Conservation (phyloP, 2,797 vertebrate genomes). For the Cyclopterus lumpus region DNA sequence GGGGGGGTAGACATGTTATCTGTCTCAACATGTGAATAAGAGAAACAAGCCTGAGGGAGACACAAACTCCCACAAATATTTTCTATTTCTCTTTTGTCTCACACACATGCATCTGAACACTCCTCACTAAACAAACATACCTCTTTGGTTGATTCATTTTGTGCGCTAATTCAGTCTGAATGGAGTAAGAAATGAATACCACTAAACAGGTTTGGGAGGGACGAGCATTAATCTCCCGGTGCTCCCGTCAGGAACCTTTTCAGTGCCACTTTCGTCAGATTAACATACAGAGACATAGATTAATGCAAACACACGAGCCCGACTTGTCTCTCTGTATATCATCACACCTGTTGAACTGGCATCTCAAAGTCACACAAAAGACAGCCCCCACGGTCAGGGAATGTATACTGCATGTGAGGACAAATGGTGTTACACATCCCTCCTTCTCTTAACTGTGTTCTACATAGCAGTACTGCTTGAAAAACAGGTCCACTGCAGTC, state of each 20-base stretch:
- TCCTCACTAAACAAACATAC: slow-evolving; percentile 69
- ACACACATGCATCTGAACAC: slow-evolving; percentile 45
- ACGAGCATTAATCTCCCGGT: slow-evolving; percentile 38
- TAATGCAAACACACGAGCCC: slow-evolving; percentile 26
- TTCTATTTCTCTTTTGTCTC: background rate
- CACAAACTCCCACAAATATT: background rate
- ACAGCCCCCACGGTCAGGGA: slow-evolving; percentile 42
- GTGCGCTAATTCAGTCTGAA: slow-evolving; percentile 44
- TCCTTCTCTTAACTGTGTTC: slow-evolving; percentile 10
- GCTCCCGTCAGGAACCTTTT: slow-evolving; percentile 51
- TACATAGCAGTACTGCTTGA: slow-evolving; percentile 39
- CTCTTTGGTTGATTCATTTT: slow-evolving; percentile 32
- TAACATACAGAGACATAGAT: slow-evolving; percentile 20
- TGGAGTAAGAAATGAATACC: slow-evolving; percentile 46
- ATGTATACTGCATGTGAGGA: slow-evolving; percentile 14
- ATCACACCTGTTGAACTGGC: slow-evolving; percentile 45
- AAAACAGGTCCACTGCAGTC: slow-evolving; percentile 61
- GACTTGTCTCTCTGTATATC: slow-evolving; percentile 35
- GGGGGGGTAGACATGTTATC: slow-evolving; percentile 2
- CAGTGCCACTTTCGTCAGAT: slow-evolving; percentile 28
- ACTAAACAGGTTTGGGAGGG: slow-evolving; percentile 76
- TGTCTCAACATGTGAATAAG: slow-evolving; percentile 39
- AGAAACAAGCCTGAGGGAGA: slow-evolving; percentile 31
- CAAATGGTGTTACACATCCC: background rate
- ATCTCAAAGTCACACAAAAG: slow-evolving; percentile 47